phyloP scores from a whole-genome alignment of 1,140 invertebrate genomes.

The Adelges cooleyi region DNA sequence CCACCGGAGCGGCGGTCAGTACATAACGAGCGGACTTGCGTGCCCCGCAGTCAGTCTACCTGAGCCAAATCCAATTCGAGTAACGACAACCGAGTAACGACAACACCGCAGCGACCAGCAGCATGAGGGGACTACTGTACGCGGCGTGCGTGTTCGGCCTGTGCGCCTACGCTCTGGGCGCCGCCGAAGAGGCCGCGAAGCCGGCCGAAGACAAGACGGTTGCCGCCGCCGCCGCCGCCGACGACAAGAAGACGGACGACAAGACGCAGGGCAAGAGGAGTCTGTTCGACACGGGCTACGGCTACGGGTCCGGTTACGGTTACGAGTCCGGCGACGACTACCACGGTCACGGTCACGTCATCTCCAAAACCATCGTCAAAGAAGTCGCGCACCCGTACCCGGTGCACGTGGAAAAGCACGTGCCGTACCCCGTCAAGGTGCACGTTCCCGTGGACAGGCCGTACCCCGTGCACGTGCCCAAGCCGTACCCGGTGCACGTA shows the following conservation, averaged over 20 bases:
- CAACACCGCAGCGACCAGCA: too few species aligned
- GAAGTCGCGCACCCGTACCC: conserved; percentile 30
- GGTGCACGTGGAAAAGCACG: conserved; percentile 30
- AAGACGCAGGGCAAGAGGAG: conserved; percentile 28
- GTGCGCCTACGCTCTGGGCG: conserved; percentile 1
- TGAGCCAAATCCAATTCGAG: background rate
- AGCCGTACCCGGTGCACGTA: conserved; percentile 38
- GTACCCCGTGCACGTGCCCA: conserved; percentile 33
- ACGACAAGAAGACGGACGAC: background rate
- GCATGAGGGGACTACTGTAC: background rate
- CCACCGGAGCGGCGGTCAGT: too few species aligned
- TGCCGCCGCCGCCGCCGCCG: background rate
- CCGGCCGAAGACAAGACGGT: background rate
- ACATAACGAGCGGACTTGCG: too few species aligned
- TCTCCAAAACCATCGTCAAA: conserved; percentile 32
- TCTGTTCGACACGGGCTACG: conserved; percentile 42
- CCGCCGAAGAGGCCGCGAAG: background rate
- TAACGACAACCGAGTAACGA: too few species aligned
- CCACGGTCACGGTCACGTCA: conserved; percentile 38
- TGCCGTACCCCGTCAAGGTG: conserved; percentile 33
- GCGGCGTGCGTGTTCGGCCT: conserved; percentile 4
- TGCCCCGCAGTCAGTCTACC: background rate
- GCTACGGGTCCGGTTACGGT: background rate
- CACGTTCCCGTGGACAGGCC: conserved; percentile 33
- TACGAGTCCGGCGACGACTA: background rate